Conservation (phyloP, 2,888 invertebrate species). For the Lymantria monacha region DNA sequence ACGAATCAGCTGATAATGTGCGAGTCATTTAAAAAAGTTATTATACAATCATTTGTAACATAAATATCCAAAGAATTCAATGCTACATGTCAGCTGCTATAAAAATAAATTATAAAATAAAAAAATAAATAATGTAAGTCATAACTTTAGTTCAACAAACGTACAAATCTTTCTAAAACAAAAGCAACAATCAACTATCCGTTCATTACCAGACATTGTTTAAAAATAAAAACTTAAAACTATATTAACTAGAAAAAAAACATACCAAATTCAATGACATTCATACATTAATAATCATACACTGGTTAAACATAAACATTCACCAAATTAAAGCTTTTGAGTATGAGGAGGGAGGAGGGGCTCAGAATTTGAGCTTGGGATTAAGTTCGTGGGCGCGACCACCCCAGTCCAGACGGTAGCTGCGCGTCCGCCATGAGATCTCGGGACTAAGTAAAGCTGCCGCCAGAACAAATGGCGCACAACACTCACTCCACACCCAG, state of each 20-base stretch:
- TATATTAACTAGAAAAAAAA: constrained; percentile 50
- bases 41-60: constrained; percentile 4
- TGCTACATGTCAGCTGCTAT: constrained; percentile 25
- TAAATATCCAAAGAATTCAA: constrained; percentile 13
- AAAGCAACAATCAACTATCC: constrained; percentile 59
- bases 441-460: constrained; percentile 93
- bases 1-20: constrained; percentile 17
- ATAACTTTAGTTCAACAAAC: constrained; percentile 46
- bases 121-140: constrained; percentile 32
- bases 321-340: constrained; percentile 72
- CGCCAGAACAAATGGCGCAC: constrained; percentile 93
- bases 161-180: constrained; percentile 73
- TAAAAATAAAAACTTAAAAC: constrained; percentile 64
- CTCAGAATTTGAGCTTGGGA: constrained; percentile 86
- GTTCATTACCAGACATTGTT: constrained; percentile 41
- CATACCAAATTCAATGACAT: constrained; percentile 30
- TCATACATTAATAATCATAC: constrained; percentile 30
- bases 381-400: constrained; percentile 95
- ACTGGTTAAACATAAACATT: constrained; percentile 45
- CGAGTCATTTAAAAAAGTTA: constrained; percentile 12
- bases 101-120: constrained; percentile 42
- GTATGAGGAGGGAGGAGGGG: constrained; percentile 39
- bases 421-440: constrained; percentile 96
- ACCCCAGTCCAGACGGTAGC: constrained; percentile 96
- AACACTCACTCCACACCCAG: constrained; percentile 96